Evolutionary conservation across 2,888 invertebrate species (phyloP).

Genomic region (Cantharis lateralis): DNA sequence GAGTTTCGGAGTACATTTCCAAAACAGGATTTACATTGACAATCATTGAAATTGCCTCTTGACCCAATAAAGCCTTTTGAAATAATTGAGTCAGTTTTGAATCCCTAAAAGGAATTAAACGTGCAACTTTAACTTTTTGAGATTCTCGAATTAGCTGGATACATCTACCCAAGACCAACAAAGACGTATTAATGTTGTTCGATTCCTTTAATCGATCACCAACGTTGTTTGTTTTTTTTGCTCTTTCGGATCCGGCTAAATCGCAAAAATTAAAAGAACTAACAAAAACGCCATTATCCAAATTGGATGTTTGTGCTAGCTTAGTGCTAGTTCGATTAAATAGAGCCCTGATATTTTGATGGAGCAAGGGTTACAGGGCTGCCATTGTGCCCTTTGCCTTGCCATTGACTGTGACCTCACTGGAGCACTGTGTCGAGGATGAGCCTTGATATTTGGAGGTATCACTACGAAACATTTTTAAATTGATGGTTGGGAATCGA

Average conservation of each 20-base stretch:
- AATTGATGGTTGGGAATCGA: too few species aligned
- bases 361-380: too few species aligned
- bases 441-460: too few species aligned
- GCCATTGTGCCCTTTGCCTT: too few species aligned
- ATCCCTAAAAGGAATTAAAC: constrained; percentile 71
- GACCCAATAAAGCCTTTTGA: constrained; percentile 76
- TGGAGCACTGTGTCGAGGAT: too few species aligned
- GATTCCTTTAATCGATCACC: constrained; percentile 82
- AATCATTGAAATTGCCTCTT: constrained; percentile 76
- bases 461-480: too few species aligned
- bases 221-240: constrained; percentile 72
- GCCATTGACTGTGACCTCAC: too few species aligned
- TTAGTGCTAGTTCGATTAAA: too few species aligned
- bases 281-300: constrained; percentile 42
- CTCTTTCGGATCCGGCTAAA: constrained; percentile 87
- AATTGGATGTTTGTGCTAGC: constrained; percentile 64
- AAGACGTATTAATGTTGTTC: constrained; percentile 85
- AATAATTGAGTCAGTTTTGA: constrained; percentile 88
- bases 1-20: constrained; percentile 77
- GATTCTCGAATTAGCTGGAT: constrained; percentile 63
- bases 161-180: constrained; percentile 84
- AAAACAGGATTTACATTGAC: constrained; percentile 82
- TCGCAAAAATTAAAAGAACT: constrained; percentile 80
- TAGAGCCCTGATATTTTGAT: too few species aligned
- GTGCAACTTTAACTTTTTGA: constrained; percentile 46